Evolutionary conservation across 2,797 vertebrate genomes (phyloP), one percentile per base, ranked within the genome.

Genomic region (Falco biarmicus): DNA sequence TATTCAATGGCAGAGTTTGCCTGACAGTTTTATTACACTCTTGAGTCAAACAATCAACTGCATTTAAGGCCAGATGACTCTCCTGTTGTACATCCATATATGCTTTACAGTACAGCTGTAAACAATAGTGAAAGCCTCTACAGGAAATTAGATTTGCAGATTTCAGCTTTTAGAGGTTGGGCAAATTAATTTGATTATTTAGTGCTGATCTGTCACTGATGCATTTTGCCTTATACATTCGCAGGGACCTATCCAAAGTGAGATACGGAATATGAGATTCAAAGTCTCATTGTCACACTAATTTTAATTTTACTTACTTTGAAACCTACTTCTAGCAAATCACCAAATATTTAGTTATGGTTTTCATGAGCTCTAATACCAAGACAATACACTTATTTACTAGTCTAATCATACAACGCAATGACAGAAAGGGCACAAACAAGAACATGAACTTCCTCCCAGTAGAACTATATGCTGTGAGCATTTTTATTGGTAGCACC

Each of bases 121-220:
- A 95, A 96, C 83, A 92, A 89, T 63, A 95, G 66, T 60, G 73
- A 93, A 92, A 94, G 34, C n/a, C 51, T 90, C 78, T 59, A 50
- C 89, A 93, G 82, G 75, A 95, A 96, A 96, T 93, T 85, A 96
- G 84, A 95, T 95, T 97, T 96, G 82, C 93, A 95, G 94, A 89
- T 96, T 90, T 91, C 83, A 93, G 43, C 53, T 90, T 87, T 84
- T 75, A 95, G 78, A 71, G 29, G n/a, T 29, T 37, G 37, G 84
- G 48, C 70, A 84, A 81, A 96, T 75, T 87, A 80, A 95, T 87
- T 54, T 70, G 47, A 93, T 93, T 80, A 75, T 68, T 87, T 81
- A 75, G 47, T 74, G 60, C 45, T 93, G 51, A 71, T 78, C 70
- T 88, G 48, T 88, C 84, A 63, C 61, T 87, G 59, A 41, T 51